Conservation (phyloP, 2,113 vertebrate genomes). For the Tragelaphus imberbis region DNA sequence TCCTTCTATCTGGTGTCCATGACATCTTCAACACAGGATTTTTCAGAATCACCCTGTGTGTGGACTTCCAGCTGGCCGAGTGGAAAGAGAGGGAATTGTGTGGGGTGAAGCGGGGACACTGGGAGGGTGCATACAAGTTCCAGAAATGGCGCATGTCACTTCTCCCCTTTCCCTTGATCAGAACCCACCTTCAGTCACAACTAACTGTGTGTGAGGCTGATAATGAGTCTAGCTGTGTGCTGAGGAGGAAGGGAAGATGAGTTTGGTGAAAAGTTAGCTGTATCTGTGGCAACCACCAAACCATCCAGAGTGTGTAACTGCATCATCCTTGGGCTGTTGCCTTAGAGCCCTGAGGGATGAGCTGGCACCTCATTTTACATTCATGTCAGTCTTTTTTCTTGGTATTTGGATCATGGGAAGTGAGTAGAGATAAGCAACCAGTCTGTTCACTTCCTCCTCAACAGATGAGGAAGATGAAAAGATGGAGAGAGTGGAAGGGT, state of each 20-base stretch:
- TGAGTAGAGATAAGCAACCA: not conserved
- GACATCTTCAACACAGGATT: not conserved
- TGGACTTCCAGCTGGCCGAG: not conserved
- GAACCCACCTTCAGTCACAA: not conserved
- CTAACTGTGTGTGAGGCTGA: no score
- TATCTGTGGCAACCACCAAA: fast-evolving
- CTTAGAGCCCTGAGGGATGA: not conserved
- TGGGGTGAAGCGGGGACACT: not conserved
- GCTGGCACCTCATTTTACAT: fast-evolving
- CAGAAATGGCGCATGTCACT: fast-evolving
- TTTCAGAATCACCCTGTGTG: not conserved
- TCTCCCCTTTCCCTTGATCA: not conserved
- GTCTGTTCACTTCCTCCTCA: not conserved
- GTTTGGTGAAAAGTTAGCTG: not conserved
- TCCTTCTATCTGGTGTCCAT: not conserved
- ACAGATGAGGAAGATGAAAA: no score
- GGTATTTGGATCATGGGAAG: fast-evolving
- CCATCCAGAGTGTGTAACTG: fast-evolving
- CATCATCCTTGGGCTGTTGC: not conserved
- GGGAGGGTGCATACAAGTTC: fast-evolving
- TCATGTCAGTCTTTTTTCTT: not conserved
- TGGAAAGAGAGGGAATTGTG: not conserved
- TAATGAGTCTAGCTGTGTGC: not conserved
- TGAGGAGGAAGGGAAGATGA: no score
- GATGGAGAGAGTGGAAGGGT: not conserved